A percentile compares a stretch with the other conserved stretches of the same genome.
These are phyloP conservation scores for Bujurquina vittata DNA, from an alignment of 2,113 vertebrate species.

Conservation along the genomic window DNA sequence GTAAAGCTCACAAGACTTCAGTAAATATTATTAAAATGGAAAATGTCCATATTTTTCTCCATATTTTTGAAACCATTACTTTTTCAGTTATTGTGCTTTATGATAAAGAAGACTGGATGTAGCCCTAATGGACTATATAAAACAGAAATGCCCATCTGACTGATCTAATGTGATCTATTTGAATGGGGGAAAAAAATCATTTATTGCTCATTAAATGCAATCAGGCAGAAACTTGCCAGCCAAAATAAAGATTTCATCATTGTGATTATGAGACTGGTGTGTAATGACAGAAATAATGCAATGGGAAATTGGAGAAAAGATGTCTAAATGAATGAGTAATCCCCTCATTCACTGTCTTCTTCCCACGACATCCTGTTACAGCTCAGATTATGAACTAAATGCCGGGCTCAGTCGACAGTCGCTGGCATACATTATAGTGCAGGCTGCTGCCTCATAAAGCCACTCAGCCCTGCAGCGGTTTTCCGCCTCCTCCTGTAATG, in stretches of 20 bases:
- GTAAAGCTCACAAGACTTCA: not conserved
- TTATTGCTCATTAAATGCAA: slow-evolving; percentile 75
- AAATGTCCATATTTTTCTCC: slow-evolving; percentile 40
- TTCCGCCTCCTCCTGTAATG: slow-evolving; percentile 57
- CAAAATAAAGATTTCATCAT: slow-evolving; percentile 78
- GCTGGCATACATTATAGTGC: slow-evolving; percentile 54
- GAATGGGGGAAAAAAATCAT: slow-evolving; percentile 56
- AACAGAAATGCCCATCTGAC: slow-evolving; percentile 64
- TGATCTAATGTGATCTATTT: slow-evolving; percentile 60
- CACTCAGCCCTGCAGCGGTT: slow-evolving; percentile 53
- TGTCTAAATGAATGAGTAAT: slow-evolving; percentile 74
- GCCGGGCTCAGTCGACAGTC: slow-evolving; percentile 51
- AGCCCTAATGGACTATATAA: slow-evolving; percentile 59
- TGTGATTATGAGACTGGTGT: slow-evolving; percentile 67
- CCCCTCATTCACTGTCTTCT: slow-evolving; percentile 66
- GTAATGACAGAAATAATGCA: slow-evolving; percentile 71
- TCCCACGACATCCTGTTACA: slow-evolving; percentile 66
- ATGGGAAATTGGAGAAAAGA: slow-evolving; percentile 71
- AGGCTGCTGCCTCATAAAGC: slow-evolving; percentile 54
- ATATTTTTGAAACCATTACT: slow-evolving; percentile 36
- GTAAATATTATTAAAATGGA: slow-evolving; percentile 59
- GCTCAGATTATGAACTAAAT: slow-evolving; percentile 61
- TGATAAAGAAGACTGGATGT: slow-evolving; percentile 38
- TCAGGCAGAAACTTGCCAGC: slow-evolving; percentile 70
- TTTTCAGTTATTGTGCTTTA: slow-evolving; percentile 54